Percentiles rank a stretch among this genome's conserved stretches.
Evolutionary conservation across 2,888 invertebrate species (phyloP).

Genomic region (Tillus elongatus): DNA sequence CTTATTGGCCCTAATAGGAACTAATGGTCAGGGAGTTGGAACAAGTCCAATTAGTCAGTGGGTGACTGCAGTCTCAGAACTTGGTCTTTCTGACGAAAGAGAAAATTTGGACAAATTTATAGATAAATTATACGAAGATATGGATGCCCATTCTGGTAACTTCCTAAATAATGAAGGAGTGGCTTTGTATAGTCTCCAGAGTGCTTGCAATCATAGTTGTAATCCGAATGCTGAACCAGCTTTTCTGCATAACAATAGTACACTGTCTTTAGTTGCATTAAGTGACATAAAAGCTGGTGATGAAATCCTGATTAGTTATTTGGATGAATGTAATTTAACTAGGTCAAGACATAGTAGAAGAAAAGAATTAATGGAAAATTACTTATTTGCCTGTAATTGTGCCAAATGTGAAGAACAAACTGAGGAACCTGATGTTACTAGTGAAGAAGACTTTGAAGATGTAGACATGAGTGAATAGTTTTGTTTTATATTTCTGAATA

Average conservation of each 20-base stretch:
- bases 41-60: constrained; percentile 83
- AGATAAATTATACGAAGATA: constrained; percentile 71
- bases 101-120: constrained; percentile 61
- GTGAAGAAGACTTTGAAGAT: constrained; percentile 69
- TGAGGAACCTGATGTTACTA: constrained; percentile 71
- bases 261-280: constrained; percentile 62
- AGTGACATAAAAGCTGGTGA: constrained; percentile 67
- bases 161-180: constrained; percentile 91
- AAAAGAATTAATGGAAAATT: constrained; percentile 69
- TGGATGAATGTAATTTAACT: constrained; percentile 73
- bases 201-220: constrained; percentile 88
- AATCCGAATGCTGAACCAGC: constrained; percentile 77
- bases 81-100: constrained; percentile 59
- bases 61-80: constrained; percentile 66
- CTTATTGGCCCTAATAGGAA: constrained; percentile 56
- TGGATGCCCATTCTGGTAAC: constrained; percentile 67
- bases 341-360: constrained; percentile 81
- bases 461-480: constrained; percentile 35
- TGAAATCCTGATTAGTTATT: constrained; percentile 84
- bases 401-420: constrained; percentile 65
- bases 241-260: constrained; percentile 75
- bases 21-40: constrained; percentile 93
- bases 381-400: constrained; percentile 76
- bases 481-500: too few species aligned
- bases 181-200: constrained; percentile 77